Conservation (phyloP, 2,797 vertebrate genomes). For the Lutjanus campechanus region DNA sequence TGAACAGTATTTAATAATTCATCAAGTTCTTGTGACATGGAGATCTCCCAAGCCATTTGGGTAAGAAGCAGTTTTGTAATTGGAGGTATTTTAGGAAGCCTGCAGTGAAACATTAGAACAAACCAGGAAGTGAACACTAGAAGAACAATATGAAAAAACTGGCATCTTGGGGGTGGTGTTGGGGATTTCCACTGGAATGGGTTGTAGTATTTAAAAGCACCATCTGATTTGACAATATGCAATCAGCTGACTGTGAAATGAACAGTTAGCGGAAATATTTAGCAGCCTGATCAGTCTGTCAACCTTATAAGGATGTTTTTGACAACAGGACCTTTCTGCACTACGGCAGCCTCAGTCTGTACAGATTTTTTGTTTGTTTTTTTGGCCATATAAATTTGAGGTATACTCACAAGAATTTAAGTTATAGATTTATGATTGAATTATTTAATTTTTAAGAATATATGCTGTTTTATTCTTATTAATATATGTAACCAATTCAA, state of each 20-base stretch:
- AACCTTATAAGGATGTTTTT: not conserved
- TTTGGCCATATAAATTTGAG: not conserved
- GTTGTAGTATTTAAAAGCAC: not conserved
- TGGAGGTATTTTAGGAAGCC: not conserved
- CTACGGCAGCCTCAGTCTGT: not conserved
- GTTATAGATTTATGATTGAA: too few species aligned
- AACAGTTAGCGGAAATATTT: not conserved
- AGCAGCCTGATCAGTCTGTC: not conserved
- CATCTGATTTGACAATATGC: not conserved
- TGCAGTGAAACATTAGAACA: not conserved
- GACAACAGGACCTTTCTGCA: not conserved
- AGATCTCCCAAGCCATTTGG: not conserved
- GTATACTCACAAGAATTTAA: not conserved
- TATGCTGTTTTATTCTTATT: too few species aligned
- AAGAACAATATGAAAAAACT: conserved; percentile 21
- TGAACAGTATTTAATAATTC: not conserved
- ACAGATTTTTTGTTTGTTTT: too few species aligned
- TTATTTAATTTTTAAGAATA: too few species aligned
- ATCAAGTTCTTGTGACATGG: not conserved
- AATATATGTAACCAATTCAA: too few species aligned
- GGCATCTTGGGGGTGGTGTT: too few species aligned
- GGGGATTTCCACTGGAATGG: conserved; percentile 33
- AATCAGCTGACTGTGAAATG: not conserved
- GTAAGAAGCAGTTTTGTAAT: not conserved
- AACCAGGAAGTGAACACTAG: conserved; percentile 38